Evolutionary conservation across 2,113 vertebrate genomes (phyloP).

Genomic region (Etia nguti): DNA sequence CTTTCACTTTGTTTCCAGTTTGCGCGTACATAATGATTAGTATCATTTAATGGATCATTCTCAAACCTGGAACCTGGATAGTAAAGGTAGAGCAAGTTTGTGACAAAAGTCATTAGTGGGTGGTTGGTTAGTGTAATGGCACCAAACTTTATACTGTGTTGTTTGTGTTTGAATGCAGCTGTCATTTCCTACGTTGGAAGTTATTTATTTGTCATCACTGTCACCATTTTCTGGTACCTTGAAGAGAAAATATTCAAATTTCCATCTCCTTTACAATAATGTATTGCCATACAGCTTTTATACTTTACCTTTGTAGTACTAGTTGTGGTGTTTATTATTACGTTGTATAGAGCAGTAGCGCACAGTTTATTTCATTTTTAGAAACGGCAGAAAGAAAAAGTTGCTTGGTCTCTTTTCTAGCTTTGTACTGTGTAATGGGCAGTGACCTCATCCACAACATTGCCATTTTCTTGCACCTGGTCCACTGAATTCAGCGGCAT

Average conservation of each 20-base stretch:
- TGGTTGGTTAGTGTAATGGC: not conserved
- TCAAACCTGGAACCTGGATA: not conserved
- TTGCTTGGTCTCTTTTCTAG: not conserved
- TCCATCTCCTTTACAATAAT: not conserved
- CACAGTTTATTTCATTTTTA: not conserved
- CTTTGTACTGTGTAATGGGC: constrained; percentile 15
- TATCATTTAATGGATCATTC: not conserved
- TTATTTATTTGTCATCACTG: not conserved
- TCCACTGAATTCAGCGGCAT: constrained; percentile 17
- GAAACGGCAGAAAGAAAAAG: not conserved
- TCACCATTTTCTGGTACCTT: not conserved
- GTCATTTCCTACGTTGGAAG: not conserved
- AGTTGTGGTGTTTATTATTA: not conserved
- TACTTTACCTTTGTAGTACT: not conserved
- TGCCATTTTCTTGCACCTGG: constrained; percentile 17
- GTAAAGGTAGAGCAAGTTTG: not conserved
- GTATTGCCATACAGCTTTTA: not conserved
- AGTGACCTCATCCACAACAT: constrained; percentile 11
- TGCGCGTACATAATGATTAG: not conserved
- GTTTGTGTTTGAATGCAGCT: not conserved
- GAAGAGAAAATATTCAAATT: not conserved
- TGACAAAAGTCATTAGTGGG: not conserved
- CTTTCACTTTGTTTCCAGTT: not conserved
- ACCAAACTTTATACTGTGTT: not conserved
- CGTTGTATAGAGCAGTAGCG: not conserved